Evolutionary conservation across 2,797 vertebrate species (phyloP).

Genomic region (Eidolon dupreanum): DNA sequence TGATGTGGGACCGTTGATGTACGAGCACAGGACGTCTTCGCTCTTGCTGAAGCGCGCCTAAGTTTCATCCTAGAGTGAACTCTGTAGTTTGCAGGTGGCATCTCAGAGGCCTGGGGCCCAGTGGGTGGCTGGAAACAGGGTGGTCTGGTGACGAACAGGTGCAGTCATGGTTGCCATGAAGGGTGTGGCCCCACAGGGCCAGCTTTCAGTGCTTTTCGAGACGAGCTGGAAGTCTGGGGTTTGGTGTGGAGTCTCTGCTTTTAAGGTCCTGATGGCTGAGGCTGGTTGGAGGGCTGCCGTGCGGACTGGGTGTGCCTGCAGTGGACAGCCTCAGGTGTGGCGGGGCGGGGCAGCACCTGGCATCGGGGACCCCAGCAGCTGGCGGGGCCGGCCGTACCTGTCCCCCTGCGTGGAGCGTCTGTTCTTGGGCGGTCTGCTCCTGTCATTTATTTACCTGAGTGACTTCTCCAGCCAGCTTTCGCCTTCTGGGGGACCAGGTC

Average conservation of each 20-base stretch:
- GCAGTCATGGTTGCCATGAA: too few relatives aligned
- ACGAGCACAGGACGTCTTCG: background rate
- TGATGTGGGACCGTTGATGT: accelerated
- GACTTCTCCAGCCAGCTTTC: background rate
- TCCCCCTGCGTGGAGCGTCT: accelerated
- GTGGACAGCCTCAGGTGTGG: too few relatives aligned
- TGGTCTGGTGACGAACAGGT: accelerated
- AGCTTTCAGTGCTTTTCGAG: background rate
- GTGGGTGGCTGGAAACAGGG: background rate
- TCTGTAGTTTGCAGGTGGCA: background rate
- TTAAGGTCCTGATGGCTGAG: background rate
- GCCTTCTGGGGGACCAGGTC: background rate
- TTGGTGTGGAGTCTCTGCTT: background rate
- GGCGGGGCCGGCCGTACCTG: background rate
- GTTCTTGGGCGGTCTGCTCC: background rate
- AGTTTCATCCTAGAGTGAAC: too few relatives aligned
- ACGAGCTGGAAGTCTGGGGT: background rate
- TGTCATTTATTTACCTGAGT: too few relatives aligned
- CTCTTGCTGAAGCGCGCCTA: background rate
- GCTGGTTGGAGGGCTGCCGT: background rate
- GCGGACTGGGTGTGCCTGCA: background rate
- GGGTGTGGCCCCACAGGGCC: background rate
- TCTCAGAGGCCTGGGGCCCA: background rate
- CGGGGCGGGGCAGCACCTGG: accelerated
- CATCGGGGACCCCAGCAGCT: background rate